These are phyloP conservation scores for Gandaritis pyraliata DNA, from an alignment of 2,888 invertebrate genomes.

Conservation along the genomic window DNA sequence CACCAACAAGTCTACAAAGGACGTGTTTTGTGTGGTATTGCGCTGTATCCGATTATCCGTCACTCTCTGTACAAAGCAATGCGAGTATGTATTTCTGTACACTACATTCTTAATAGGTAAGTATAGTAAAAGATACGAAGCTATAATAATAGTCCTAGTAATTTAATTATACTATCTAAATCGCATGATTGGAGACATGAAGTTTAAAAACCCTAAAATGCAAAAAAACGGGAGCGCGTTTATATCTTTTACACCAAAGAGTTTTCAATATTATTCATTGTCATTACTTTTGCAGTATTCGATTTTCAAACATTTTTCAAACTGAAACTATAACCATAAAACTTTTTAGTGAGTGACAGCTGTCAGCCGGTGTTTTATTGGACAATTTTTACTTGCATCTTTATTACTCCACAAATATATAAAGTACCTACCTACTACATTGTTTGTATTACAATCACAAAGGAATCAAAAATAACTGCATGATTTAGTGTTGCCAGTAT, in stretches of 20 bases:
- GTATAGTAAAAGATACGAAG: too few relatives aligned
- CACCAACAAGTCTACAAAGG: too few relatives aligned
- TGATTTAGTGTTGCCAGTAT: not conserved
- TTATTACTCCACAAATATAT: not conserved
- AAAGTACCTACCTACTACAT: not conserved
- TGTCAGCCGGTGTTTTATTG: constrained; percentile 9
- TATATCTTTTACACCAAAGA: not conserved
- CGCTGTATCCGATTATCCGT: too few relatives aligned
- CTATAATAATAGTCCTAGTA: too few relatives aligned
- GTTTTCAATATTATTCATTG: not conserved
- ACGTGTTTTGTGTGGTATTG: too few relatives aligned
- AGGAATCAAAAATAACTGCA: not conserved
- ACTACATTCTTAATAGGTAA: too few relatives aligned
- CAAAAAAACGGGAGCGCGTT: not conserved
- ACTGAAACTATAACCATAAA: too few relatives aligned
- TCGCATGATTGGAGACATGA: too few relatives aligned
- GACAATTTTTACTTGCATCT: not conserved
- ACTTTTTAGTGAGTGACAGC: constrained; percentile 11
- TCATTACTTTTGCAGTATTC: not conserved
- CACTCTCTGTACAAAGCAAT: too few relatives aligned
- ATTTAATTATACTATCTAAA: too few relatives aligned
- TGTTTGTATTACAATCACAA: not conserved
- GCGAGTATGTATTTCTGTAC: too few relatives aligned
- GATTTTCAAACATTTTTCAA: not conserved
- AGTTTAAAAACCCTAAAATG: too few relatives aligned